These are phyloP conservation scores for Drosophila peninsularis DNA, from an alignment of 2,888 invertebrate genomes.

Conservation along the genomic window DNA sequence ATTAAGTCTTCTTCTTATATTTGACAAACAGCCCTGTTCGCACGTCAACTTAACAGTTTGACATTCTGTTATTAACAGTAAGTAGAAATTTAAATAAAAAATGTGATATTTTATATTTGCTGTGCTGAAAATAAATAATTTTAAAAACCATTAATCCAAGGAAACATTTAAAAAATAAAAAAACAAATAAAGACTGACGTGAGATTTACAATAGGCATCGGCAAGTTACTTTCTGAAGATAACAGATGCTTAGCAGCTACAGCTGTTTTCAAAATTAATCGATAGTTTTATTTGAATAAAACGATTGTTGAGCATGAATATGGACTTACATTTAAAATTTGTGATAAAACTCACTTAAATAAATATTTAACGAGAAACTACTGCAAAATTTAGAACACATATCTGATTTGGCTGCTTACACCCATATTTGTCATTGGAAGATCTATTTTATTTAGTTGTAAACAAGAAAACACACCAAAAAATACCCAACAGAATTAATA, in stretches of 20 bases:
- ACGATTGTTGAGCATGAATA: background rate
- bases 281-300: background rate
- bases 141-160: too few species aligned
- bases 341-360: background rate
- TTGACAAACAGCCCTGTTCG: background rate
- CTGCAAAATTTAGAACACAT: too few species aligned
- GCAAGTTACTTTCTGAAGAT: accelerated
- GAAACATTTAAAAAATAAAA: too few species aligned
- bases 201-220: too few species aligned
- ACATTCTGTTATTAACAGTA: slow-evolving; percentile 1
- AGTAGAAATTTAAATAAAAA: background rate
- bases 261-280: background rate
- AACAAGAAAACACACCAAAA: too few species aligned
- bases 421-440: too few species aligned
- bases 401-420: too few species aligned
- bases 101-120: background rate
- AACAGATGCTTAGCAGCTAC: background rate
- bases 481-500: background rate
- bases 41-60: slow-evolving; percentile 20
- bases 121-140: background rate
- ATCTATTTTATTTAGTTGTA: too few species aligned
- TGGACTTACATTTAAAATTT: background rate
- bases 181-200: too few species aligned
- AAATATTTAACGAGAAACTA: background rate
- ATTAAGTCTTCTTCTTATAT: slow-evolving; percentile 28